A percentile compares a stretch with the other conserved stretches of the same genome.
Evolutionary conservation across 2,113 vertebrate genomes (phyloP).

Genomic region (Nothocercus nigrocapillus): DNA sequence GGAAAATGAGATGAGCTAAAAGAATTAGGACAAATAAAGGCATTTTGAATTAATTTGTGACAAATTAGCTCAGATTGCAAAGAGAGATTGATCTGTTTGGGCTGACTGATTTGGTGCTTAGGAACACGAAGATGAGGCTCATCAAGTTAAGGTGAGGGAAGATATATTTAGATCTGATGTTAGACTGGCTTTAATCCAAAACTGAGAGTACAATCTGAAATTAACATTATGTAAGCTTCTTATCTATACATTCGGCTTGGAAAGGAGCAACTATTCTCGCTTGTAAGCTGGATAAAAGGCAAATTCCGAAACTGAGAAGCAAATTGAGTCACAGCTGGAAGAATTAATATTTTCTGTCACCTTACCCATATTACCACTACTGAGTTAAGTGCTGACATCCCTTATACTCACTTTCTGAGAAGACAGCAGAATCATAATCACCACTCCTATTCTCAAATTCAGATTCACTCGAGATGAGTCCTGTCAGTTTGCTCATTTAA

Average conservation of each 20-base stretch:
- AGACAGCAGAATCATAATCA: neutral
- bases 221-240: neutral
- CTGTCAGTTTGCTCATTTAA: neutral
- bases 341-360: neutral
- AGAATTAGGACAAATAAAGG: slow-evolving; percentile 62
- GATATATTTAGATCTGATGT: neutral
- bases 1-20: slow-evolving; percentile 58
- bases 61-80: slow-evolving; percentile 61
- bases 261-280: neutral
- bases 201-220: neutral
- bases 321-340: neutral
- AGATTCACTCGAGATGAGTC: neutral
- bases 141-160: neutral
- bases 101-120: slow-evolving; percentile 8
- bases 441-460: neutral
- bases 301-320: neutral
- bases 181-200: neutral
- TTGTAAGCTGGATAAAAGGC: neutral
- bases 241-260: neutral
- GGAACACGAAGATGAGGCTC: neutral
- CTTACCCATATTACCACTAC: neutral
- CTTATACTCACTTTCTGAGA: neutral
- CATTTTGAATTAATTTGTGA: slow-evolving; percentile 59
- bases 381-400: neutral
- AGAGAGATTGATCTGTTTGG: slow-evolving; percentile 65